A percentile compares a stretch with the other conserved stretches of the same genome.
phyloP scores from a whole-genome alignment of 2,797 vertebrate species.

The Otolemur crassicaudatus region DNA sequence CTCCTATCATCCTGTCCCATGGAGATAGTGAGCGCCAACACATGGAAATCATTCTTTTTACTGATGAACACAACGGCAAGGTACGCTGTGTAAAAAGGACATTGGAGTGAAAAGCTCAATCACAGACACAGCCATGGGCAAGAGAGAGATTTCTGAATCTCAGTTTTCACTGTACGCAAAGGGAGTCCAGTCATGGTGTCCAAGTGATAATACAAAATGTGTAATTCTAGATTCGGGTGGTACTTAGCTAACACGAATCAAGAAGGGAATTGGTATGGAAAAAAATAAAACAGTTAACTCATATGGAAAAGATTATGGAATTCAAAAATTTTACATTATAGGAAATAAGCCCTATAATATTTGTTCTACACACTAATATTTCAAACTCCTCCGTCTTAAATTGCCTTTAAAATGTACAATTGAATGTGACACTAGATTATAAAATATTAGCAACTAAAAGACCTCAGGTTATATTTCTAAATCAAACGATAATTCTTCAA shows the following conservation, averaged over 20 bases:
- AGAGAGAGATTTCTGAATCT: background rate
- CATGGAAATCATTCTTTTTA: background rate
- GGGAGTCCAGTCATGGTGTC: background rate
- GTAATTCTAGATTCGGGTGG: background rate
- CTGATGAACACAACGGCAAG: conserved; percentile 15
- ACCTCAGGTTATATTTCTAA: conserved; percentile 10
- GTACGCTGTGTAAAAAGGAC: background rate
- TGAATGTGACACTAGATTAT: background rate
- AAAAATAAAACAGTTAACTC: background rate
- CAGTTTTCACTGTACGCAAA: background rate
- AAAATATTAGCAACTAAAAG: background rate
- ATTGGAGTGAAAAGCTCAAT: background rate
- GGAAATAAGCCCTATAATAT: background rate
- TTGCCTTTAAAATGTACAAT: background rate
- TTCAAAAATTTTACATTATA: background rate
- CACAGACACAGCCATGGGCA: background rate
- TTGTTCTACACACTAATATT: background rate
- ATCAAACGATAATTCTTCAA: background rate
- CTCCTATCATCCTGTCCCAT: background rate
- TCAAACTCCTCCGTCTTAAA: background rate
- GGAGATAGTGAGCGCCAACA: background rate
- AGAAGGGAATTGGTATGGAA: background rate
- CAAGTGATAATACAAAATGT: background rate
- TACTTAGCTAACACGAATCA: background rate
- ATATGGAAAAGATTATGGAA: background rate